Evolutionary conservation across 2,113 vertebrate species (phyloP).

Genomic region (Megaleporinus macrocephalus): DNA sequence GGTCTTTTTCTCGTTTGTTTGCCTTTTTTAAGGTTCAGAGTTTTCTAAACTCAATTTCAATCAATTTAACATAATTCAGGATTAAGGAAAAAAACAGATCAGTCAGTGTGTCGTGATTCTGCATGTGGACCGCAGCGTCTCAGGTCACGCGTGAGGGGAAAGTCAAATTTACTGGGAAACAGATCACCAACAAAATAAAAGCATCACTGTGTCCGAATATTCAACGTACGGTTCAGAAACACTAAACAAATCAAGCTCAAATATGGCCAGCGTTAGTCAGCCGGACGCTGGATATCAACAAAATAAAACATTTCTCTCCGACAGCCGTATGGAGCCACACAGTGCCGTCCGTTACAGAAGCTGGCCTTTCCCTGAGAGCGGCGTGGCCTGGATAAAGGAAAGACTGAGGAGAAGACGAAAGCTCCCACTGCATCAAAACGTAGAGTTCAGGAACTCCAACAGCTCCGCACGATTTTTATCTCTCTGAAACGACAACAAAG

Average conservation of each 20-base stretch:
- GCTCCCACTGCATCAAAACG: constrained; percentile 72
- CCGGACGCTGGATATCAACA: constrained; percentile 6
- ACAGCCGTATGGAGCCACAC: constrained; percentile 20
- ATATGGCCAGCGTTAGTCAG: neutral
- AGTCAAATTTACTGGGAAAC: neutral
- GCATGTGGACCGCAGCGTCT: neutral
- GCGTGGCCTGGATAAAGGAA: constrained; percentile 31
- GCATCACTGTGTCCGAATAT: too few relatives aligned
- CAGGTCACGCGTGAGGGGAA: neutral
- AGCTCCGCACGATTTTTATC: constrained; percentile 88
- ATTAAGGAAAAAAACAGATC: neutral
- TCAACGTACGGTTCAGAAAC: neutral
- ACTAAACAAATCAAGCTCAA: neutral
- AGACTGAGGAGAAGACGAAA: constrained; percentile 7
- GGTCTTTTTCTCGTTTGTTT: neutral
- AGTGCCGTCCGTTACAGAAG: constrained; percentile 33
- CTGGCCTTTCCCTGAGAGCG: constrained; percentile 63
- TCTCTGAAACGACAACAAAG: constrained; percentile 67
- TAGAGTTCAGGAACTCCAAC: constrained; percentile 89
- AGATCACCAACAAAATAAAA: neutral
- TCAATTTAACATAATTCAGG: neutral
- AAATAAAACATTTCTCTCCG: constrained; percentile 24
- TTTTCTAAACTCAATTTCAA: too few relatives aligned
- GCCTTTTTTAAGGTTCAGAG: neutral
- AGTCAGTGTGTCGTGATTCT: neutral